Evolutionary conservation across 30 jellyfish, hydroid and myxozoan genomes (phyloP), one percentile per base, ranked within the genome.

Genomic region (Cassiopea xamachana): DNA sequence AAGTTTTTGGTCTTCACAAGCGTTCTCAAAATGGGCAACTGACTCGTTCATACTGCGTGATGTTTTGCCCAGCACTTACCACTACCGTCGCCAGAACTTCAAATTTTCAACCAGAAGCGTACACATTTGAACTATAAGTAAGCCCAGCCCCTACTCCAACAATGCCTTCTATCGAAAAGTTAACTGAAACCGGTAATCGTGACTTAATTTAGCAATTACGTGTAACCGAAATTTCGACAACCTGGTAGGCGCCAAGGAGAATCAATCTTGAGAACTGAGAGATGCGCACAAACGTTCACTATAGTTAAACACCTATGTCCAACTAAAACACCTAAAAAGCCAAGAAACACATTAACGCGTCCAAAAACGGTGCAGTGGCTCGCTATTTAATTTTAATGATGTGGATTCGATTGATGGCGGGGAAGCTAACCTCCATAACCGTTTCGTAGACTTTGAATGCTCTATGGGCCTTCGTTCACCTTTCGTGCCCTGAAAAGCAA

Each of bases 401-500:
- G 47, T 13, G 7, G 12, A 18, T 80, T 80, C 89, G 89, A 80
- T 61, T 80, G 70, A 80, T 80, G 89, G 80, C 80, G 89, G 89
- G 77, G 89, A 80, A 80, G 89, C 80, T 13, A 77, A 77, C 80
- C 89, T 76, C 8, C 69, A 8, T 69, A 44, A 80, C 80, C 89
- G 80, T 80, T 17, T 80, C 80, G 13, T 60, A 16, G 80, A 60
- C n/a, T 69, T 1, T 1, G 45, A 17, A 13, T 1, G 80, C 14
- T 13, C 17, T 10, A 1, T 15, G 47, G n/a, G 88, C 60, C 60
- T 27, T 80, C 80, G 2, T 8, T 39, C 17, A 48, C 85, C 18
- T 47, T 15, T 48, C 69, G 71, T 43, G 70, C 85, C 85, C 55
- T 51, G 47, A 71, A 71, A 71, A 71, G 80, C 17, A 71, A 18